Conservation (phyloP, 2,797 vertebrate genomes). For the Etheostoma perlongum region DNA sequence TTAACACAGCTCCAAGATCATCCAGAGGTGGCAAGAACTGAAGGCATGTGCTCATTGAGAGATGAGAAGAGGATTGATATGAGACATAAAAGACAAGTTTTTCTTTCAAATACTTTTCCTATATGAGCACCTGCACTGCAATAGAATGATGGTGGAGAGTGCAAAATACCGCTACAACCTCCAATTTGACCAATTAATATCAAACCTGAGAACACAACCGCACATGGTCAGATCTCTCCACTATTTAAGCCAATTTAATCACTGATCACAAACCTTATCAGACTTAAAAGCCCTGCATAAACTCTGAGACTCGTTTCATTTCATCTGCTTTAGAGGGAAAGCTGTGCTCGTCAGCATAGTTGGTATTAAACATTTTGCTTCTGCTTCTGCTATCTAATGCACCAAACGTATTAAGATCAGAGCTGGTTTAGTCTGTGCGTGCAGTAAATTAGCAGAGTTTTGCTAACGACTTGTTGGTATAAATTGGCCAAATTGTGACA, state of each 20-base stretch:
- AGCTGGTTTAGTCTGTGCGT: slow-evolving; percentile 36
- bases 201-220: slow-evolving; percentile 52
- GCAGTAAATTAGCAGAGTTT: slow-evolving; percentile 14
- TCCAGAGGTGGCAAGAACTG: slow-evolving; percentile 22
- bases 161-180: slow-evolving; percentile 35
- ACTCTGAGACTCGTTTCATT: slow-evolving; percentile 64
- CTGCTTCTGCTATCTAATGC: slow-evolving; percentile 59
- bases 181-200: slow-evolving; percentile 79
- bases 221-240: slow-evolving; percentile 44
- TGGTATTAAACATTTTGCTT: slow-evolving; percentile 56
- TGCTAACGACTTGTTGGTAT: slow-evolving; percentile 29
- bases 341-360: slow-evolving; percentile 33
- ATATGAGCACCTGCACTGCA: slow-evolving; percentile 29
- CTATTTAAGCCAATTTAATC: slow-evolving; percentile 73
- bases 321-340: slow-evolving; percentile 63
- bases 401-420: slow-evolving; percentile 55
- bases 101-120: slow-evolving; percentile 24
- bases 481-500: slow-evolving; percentile 35
- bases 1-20: slow-evolving; percentile 20
- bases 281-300: slow-evolving; percentile 60
- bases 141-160: not conserved
- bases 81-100: slow-evolving; percentile 13
- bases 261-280: slow-evolving; percentile 65
- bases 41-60: not conserved
- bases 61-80: not conserved